Percentiles rank a stretch among this genome's conserved stretches.
These are phyloP conservation scores for Pluvianellus socialis DNA, from an alignment of 2,113 vertebrate species.

Conservation along the genomic window DNA sequence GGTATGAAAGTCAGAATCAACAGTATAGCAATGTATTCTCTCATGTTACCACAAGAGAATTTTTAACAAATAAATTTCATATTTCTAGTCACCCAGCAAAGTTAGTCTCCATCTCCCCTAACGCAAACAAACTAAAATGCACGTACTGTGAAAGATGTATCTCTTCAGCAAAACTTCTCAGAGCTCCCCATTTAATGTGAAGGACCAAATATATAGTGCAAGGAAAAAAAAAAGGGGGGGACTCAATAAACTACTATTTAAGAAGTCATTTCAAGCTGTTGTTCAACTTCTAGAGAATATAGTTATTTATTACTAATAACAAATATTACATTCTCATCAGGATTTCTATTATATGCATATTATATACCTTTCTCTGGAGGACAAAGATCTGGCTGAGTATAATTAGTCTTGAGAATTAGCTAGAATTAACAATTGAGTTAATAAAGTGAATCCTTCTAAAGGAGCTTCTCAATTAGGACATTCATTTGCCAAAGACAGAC, in stretches of 20 bases:
- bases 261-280: neutral
- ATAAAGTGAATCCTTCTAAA: neutral
- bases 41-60: neutral
- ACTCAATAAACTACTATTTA: neutral
- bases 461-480: neutral
- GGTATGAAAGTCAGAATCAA: neutral
- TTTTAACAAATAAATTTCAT: neutral
- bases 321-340: neutral
- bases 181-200: neutral
- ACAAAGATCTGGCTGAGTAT: neutral
- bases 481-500: neutral
- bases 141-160: neutral
- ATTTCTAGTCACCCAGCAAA: neutral
- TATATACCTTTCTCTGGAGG: neutral
- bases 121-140: neutral
- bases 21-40: neutral
- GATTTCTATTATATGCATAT: neutral
- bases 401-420: neutral
- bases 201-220: neutral
- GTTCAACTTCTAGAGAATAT: neutral
- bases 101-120: neutral
- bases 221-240: neutral
- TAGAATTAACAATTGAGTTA: neutral
- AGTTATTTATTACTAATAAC: constrained; percentile 6
- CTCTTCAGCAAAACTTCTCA: neutral